Conservation (phyloP, 2,113 vertebrate genomes). For the Oenanthe melanoleuca region DNA sequence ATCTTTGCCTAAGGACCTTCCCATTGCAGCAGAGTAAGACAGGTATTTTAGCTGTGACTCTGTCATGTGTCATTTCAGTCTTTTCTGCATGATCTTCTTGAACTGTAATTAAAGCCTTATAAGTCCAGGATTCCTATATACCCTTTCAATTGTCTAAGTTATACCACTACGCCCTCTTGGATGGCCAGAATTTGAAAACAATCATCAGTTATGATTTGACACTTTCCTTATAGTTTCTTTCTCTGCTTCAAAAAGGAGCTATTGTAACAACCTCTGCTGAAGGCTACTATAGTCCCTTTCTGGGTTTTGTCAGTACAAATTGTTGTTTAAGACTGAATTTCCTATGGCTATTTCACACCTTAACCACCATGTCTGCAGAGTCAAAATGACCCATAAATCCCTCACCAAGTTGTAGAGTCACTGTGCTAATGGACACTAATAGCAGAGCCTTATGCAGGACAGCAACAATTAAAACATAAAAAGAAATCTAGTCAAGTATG, state of each 20-base stretch:
- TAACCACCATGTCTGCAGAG: not conserved
- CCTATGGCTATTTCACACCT: not conserved
- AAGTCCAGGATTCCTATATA: not conserved
- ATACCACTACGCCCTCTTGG: not conserved
- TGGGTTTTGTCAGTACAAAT: not conserved
- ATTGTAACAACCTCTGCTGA: not conserved
- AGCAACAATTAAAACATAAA: not conserved
- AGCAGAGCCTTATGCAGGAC: not conserved
- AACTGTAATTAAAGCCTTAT: not conserved
- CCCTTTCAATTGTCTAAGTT: not conserved
- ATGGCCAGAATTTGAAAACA: not conserved
- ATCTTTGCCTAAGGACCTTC: conserved; percentile 26
- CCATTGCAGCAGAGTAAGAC: not conserved
- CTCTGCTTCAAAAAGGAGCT: not conserved
- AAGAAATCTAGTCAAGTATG: not conserved
- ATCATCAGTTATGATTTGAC: not conserved
- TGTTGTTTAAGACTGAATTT: not conserved
- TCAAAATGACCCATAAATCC: not conserved
- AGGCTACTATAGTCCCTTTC: not conserved
- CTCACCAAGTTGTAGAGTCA: not conserved
- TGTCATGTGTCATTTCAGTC: not conserved
- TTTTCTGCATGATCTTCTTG: not conserved
- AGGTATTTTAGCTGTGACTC: not conserved
- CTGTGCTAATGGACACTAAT: not conserved
- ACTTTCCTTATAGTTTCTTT: not conserved